Evolutionary conservation across 1,140 invertebrate species (phyloP).

Genomic region (Ooceraea biroi): DNA sequence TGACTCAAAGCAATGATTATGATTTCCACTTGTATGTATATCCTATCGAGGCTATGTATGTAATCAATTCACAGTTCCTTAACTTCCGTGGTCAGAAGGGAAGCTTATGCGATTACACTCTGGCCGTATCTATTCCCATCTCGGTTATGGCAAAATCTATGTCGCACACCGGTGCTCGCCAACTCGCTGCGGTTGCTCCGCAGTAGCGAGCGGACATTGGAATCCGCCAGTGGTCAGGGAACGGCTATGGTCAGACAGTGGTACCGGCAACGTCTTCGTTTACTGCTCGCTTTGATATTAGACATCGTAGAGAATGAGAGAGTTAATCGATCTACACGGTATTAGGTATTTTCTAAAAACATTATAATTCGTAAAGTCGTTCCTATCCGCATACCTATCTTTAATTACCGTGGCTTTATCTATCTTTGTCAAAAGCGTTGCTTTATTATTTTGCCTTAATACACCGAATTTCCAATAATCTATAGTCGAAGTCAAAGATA

Average conservation of each 20-base stretch:
- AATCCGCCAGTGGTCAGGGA: constrained; percentile 44
- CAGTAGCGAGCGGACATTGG: constrained; percentile 41
- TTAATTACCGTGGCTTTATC: no score
- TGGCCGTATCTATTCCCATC: constrained; percentile 50
- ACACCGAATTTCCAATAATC: no score
- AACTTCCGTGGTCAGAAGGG: constrained; percentile 15
- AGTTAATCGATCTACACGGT: neutral
- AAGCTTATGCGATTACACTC: constrained; percentile 57
- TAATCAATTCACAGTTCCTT: constrained; percentile 54
- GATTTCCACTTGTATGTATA: constrained; percentile 31
- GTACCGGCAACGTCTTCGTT: constrained; percentile 31
- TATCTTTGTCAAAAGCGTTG: no score
- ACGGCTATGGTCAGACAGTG: constrained; percentile 51
- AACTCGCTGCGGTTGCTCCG: constrained; percentile 16
- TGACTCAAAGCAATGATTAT: constrained; percentile 11
- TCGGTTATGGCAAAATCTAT: constrained; percentile 58
- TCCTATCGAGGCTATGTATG: constrained; percentile 11
- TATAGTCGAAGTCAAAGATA: no score
- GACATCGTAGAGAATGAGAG: neutral
- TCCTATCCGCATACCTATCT: no score
- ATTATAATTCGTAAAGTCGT: no score
- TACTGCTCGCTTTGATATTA: constrained; percentile 21
- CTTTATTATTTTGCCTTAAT: no score
- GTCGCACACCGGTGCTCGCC: constrained; percentile 1
- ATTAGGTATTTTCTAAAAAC: no score